These are phyloP conservation scores for Bombus confusus DNA, from an alignment of 1,140 invertebrate species.

Conservation along the genomic window DNA sequence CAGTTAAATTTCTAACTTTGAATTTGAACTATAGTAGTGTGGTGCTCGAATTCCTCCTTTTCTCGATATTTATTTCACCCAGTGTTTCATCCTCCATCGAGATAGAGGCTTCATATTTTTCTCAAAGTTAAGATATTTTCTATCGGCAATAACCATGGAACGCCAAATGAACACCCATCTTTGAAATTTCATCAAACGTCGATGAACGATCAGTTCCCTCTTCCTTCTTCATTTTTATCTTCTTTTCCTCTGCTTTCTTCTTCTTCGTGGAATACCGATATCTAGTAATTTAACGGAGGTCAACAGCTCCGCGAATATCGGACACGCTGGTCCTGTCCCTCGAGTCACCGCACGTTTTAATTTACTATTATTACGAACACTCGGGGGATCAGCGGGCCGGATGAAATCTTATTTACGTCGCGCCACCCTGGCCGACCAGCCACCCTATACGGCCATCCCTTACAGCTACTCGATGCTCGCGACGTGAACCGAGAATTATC, in stretches of 20 bases:
- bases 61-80: too few relatives aligned
- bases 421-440: not conserved
- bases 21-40: too few relatives aligned
- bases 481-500: conserved; percentile 32
- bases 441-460: not conserved
- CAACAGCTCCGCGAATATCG: conserved; percentile 33
- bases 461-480: not conserved
- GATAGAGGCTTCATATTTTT: too few relatives aligned
- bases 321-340: conserved; percentile 8
- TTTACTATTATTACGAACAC: conserved; percentile 50
- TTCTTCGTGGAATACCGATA: not conserved
- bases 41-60: too few relatives aligned
- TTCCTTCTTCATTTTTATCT: not conserved
- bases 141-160: too few relatives aligned
- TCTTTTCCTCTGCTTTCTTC: too few relatives aligned
- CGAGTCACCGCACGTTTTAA: conserved; percentile 43
- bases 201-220: not conserved
- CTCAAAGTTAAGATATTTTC: too few relatives aligned
- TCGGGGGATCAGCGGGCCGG: conserved; percentile 12
- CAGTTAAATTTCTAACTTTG: too few relatives aligned
- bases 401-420: conserved; percentile 47
- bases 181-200: conserved; percentile 6
- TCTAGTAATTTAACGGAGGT: conserved; percentile 34
- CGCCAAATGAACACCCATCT: not conserved
- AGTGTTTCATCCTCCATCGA: too few relatives aligned